Evolutionary conservation across 2,888 invertebrate genomes (phyloP).

Genomic region (Therioaphis trifolii): DNA sequence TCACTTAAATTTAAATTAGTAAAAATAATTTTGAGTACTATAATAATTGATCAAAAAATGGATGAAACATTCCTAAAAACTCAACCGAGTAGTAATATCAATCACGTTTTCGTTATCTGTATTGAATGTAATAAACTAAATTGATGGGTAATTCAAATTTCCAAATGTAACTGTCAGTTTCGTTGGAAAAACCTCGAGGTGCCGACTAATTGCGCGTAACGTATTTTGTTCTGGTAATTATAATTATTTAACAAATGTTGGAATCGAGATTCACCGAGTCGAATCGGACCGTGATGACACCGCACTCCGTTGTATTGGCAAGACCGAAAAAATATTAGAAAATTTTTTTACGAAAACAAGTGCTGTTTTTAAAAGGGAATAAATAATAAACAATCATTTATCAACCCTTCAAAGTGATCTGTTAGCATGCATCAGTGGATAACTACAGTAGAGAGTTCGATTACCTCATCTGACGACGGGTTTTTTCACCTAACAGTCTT

Average conservation of each 20-base stretch:
- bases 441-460: slow-evolving; percentile 40
- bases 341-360: not conserved
- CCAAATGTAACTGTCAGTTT: slow-evolving; percentile 9
- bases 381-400: slow-evolving; percentile 8
- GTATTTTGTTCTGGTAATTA: slow-evolving; percentile 34
- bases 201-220: slow-evolving; percentile 9
- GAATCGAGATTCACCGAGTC: slow-evolving; percentile 27
- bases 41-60: too few relatives aligned
- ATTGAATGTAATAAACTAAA: not conserved
- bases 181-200: not conserved
- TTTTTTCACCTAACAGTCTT: slow-evolving; percentile 25
- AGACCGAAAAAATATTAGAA: not conserved
- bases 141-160: not conserved
- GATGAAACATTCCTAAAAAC: too few relatives aligned
- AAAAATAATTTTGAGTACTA: too few relatives aligned
- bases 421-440: slow-evolving; percentile 29
- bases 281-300: slow-evolving; percentile 21
- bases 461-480: slow-evolving; percentile 29
- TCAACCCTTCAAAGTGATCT: slow-evolving; percentile 29
- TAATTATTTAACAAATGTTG: slow-evolving; percentile 23
- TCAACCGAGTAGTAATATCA: too few relatives aligned
- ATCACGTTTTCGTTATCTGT: not conserved
- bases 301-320: not conserved
- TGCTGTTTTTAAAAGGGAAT: slow-evolving; percentile 4
- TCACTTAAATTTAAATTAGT: too few relatives aligned